phyloP scores from a whole-genome alignment of 2,888 invertebrate species.

The Craniophora ligustri region DNA sequence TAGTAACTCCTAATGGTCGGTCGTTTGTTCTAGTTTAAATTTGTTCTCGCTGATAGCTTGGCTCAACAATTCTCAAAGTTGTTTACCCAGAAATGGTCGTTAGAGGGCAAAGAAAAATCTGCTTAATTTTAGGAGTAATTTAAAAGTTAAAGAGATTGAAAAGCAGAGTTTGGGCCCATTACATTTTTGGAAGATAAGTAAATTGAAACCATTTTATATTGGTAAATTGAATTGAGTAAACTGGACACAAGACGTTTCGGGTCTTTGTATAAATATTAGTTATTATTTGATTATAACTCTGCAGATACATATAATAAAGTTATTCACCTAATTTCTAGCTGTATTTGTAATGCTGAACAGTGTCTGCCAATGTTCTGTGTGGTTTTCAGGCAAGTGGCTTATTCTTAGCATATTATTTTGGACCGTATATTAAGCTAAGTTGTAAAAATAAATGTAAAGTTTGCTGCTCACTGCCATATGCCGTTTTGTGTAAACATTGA shows the following conservation, averaged over 20 bases:
- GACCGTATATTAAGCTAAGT: neutral
- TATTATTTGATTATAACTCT: too few species aligned
- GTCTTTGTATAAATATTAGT: too few species aligned
- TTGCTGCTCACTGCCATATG: slow-evolving; percentile 9
- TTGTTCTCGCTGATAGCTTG: slow-evolving; percentile 11
- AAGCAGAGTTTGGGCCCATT: slow-evolving; percentile 3
- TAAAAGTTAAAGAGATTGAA: slow-evolving; percentile 23
- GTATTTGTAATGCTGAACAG: neutral
- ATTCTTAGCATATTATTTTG: neutral
- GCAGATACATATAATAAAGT: neutral
- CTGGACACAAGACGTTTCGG: too few species aligned
- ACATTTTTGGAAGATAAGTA: neutral
- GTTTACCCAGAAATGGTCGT: slow-evolving; percentile 21
- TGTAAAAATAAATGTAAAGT: too few species aligned
- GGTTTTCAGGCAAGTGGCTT: neutral
- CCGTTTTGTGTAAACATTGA: slow-evolving; percentile 21
- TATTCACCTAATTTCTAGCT: neutral
- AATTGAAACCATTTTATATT: neutral
- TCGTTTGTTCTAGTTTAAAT: slow-evolving; percentile 12
- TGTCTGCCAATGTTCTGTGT: neutral
- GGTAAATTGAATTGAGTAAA: slow-evolving; percentile 1
- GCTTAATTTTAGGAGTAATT: slow-evolving; percentile 30
- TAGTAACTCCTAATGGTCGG: slow-evolving; percentile 17
- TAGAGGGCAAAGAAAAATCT: slow-evolving; percentile 10
- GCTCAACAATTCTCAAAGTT: slow-evolving; percentile 13